phyloP scores from a whole-genome alignment of 2,888 invertebrate genomes.

The Dynastes maya region DNA sequence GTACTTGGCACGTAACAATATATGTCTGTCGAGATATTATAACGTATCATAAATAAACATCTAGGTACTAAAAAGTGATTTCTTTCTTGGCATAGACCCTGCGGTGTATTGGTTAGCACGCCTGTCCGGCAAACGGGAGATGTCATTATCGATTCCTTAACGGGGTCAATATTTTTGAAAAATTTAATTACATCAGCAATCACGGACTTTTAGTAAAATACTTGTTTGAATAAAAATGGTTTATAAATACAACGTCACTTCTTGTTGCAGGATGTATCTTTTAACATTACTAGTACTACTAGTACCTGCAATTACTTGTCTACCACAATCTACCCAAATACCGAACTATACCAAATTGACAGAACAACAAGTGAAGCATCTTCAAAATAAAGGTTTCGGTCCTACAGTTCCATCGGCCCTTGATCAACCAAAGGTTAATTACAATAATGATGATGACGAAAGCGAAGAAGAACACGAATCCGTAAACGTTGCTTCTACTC shows the following conservation, averaged over 20 bases:
- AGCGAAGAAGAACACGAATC: conserved; percentile 54
- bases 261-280: conserved; percentile 55
- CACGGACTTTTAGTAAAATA: too few relatives aligned
- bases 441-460: conserved; percentile 53
- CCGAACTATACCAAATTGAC: conserved; percentile 55
- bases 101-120: too few relatives aligned
- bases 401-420: conserved; percentile 55
- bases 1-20: too few relatives aligned
- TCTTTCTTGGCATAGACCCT: too few relatives aligned
- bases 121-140: too few relatives aligned
- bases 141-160: too few relatives aligned
- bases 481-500: conserved; percentile 54
- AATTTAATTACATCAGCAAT: too few relatives aligned
- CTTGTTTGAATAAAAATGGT: too few relatives aligned
- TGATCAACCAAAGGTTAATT: conserved; percentile 53
- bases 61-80: too few relatives aligned
- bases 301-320: conserved; percentile 45
- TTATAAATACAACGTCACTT: not conserved
- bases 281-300: conserved; percentile 51
- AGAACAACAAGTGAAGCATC: conserved; percentile 54
- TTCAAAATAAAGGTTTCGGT: conserved; percentile 59
- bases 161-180: too few relatives aligned
- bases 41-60: too few relatives aligned
- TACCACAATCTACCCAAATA: conserved; percentile 54
- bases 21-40: too few relatives aligned